Percentiles rank a stretch among this genome's conserved stretches.
These are phyloP conservation scores for Byasa hedistus DNA, from an alignment of 2,888 invertebrate genomes.

Conservation along the genomic window DNA sequence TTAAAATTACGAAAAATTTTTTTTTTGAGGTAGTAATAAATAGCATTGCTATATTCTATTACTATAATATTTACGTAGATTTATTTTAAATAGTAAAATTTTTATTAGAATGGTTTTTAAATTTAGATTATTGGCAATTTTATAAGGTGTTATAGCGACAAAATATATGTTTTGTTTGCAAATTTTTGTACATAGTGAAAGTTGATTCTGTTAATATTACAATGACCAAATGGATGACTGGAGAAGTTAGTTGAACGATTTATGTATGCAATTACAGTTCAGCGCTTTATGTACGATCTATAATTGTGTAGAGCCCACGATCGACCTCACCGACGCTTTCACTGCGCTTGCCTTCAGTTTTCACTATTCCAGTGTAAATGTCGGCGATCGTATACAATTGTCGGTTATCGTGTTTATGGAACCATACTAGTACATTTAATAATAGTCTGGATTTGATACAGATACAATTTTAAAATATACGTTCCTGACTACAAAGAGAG, in stretches of 20 bases:
- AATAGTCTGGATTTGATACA: not conserved
- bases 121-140: too few species aligned
- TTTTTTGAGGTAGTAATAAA: too few species aligned
- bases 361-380: slow-evolving; percentile 14
- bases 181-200: not conserved
- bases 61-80: too few species aligned
- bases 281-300: slow-evolving; percentile 6
- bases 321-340: slow-evolving; percentile 20
- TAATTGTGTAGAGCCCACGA: slow-evolving; percentile 12
- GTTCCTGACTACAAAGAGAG: too few species aligned
- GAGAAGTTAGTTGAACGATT: not conserved
- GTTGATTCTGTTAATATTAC: not conserved
- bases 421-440: not conserved
- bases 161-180: not conserved
- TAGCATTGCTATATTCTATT: too few species aligned
- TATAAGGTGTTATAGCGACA: not conserved
- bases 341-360: slow-evolving; percentile 16
- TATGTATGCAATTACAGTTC: slow-evolving; percentile 10
- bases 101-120: too few species aligned
- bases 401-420: not conserved
- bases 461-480: too few species aligned
- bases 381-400: not conserved
- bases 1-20: too few species aligned
- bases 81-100: too few species aligned
- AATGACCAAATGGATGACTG: not conserved